phyloP scores from a whole-genome alignment of 2,113 vertebrate species.

The Etheostoma cragini region DNA sequence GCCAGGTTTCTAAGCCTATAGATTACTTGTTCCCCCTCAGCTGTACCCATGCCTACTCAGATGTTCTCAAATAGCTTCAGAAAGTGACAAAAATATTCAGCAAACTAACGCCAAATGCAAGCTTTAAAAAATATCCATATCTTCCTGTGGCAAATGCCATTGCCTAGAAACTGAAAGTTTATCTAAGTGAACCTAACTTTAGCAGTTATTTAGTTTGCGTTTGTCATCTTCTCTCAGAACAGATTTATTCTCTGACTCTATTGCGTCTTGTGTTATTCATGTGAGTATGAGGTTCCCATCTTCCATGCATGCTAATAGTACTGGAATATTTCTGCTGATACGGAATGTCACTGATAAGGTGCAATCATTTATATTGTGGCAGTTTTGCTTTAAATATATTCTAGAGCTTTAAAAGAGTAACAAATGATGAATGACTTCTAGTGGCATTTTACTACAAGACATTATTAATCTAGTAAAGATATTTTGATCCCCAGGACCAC shows the following conservation, averaged over 20 bases:
- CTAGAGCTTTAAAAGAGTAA: not conserved
- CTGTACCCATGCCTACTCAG: not conserved
- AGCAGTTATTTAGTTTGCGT: not conserved
- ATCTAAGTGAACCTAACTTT: constrained; percentile 1
- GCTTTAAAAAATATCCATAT: not conserved
- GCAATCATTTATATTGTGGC: not conserved
- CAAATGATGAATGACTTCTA: not conserved
- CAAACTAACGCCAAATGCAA: not conserved
- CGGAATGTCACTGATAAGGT: not conserved
- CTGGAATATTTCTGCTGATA: constrained; percentile 2
- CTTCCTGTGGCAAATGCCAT: not conserved
- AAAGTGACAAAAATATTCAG: not conserved
- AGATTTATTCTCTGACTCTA: constrained; percentile 17
- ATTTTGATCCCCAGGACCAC: not conserved
- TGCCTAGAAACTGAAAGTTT: not conserved
- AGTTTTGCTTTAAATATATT: constrained; percentile 12
- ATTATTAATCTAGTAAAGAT: not conserved
- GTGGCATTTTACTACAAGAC: not conserved
- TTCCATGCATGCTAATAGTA: not conserved
- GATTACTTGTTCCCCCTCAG: not conserved
- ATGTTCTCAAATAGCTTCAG: not conserved
- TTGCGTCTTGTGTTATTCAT: constrained; percentile 35
- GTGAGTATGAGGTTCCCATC: constrained; percentile 7
- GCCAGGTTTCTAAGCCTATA: not conserved
- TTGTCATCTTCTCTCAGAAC: not conserved